Conservation (phyloP, 2,797 vertebrate genomes). For the Cirrhinus mrigala region DNA sequence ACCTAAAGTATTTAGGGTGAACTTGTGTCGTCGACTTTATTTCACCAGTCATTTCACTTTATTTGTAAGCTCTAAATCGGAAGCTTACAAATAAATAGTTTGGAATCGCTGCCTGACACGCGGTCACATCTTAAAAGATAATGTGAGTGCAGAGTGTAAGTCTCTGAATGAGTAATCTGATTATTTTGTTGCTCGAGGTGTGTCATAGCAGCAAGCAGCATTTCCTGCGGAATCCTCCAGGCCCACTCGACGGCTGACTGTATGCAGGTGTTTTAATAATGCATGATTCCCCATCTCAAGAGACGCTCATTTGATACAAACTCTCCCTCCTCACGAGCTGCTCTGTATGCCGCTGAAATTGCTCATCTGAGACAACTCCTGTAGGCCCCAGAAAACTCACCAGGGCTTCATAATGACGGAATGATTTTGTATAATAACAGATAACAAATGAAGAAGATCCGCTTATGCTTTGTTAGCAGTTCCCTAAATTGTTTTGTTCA, state of each 20-base stretch:
- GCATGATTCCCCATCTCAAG: constrained; percentile 56
- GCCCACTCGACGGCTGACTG: constrained; percentile 42
- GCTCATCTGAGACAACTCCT: constrained; percentile 45
- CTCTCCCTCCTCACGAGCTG: constrained; percentile 56
- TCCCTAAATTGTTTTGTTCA: constrained; percentile 36
- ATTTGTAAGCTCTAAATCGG: not conserved
- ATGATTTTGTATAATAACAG: constrained; percentile 47
- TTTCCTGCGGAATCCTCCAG: constrained; percentile 41
- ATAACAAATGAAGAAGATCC: constrained; percentile 42
- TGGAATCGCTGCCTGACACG: not conserved
- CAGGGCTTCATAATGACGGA: constrained; percentile 43
- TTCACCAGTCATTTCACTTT: not conserved
- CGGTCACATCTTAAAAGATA: not conserved
- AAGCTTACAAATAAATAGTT: not conserved
- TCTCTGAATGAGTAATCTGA: constrained; percentile 21
- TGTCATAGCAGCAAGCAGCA: constrained; percentile 5
- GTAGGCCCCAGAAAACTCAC: constrained; percentile 46
- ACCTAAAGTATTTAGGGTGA: not conserved
- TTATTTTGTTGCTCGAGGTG: constrained; percentile 31
- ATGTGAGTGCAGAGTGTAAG: constrained; percentile 10
- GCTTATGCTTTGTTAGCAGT: constrained; percentile 28
- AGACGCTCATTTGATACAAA: constrained; percentile 66
- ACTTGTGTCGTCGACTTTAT: not conserved
- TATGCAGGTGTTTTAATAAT: constrained; percentile 63
- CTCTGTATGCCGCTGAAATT: constrained; percentile 50